These are phyloP conservation scores for Sphaerophoria rueppellii DNA, from an alignment of 2,888 invertebrate species.

Conservation along the genomic window DNA sequence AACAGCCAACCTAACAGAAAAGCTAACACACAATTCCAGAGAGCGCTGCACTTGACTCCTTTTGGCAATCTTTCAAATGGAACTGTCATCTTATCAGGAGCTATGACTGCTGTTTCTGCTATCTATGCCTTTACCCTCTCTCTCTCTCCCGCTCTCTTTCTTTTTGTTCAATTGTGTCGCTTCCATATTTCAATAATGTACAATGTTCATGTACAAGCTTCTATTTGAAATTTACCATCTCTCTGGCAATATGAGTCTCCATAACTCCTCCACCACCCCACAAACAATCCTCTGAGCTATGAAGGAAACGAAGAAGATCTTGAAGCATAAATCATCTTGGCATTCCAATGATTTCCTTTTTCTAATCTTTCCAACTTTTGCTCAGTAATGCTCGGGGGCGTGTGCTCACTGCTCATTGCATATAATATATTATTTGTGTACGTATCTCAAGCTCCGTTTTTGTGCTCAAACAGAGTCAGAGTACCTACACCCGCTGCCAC, in stretches of 20 bases:
- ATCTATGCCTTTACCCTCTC: too few species aligned
- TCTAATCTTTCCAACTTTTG: conserved; percentile 59
- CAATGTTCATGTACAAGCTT: conserved; percentile 28
- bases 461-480: conserved; percentile 4
- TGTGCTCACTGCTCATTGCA: conserved; percentile 33
- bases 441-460: conserved; percentile 36
- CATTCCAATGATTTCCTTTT: conserved; percentile 59
- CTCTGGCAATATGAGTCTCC: neutral
- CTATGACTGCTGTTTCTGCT: conserved; percentile 61
- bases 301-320: conserved; percentile 27
- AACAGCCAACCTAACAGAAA: neutral
- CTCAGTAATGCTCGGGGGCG: conserved; percentile 42
- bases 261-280: neutral
- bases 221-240: neutral
- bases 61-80: conserved; percentile 75
- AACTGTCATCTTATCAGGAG: conserved; percentile 68
- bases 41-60: conserved; percentile 55
- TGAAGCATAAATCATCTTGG: conserved; percentile 66
- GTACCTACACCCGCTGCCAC: neutral
- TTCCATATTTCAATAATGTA: conserved; percentile 45
- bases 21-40: conserved; percentile 23
- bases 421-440: conserved; percentile 30
- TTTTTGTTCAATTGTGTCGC: conserved; percentile 38
- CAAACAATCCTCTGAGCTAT: conserved; percentile 1
- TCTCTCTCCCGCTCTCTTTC: conserved; percentile 12